Base-by-base conservation (phyloP, 2,888 invertebrate species). In the Allolobophora icterica region DNA sequence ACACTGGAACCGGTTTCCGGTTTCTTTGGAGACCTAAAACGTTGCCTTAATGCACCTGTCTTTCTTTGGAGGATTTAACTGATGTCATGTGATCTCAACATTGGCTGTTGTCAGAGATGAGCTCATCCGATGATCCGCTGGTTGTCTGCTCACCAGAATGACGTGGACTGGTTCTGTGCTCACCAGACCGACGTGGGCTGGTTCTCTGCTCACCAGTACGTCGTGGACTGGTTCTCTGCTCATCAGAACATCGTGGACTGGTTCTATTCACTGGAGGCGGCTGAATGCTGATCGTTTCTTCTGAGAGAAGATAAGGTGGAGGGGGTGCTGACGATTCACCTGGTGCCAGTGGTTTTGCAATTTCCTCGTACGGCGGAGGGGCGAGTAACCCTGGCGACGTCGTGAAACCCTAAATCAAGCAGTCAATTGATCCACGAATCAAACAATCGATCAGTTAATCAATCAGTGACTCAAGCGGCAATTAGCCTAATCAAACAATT, bases 301-400 rank as follows among this genome's bases (percentile, higher is more conserved):
- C 71, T n/a, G 71, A 30, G 8, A n/a, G 71, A 30, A 71, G 8
- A 71, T 71, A 71, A 71, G 71, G 71, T n/a, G 71, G 71, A 71
- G 71, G 71, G n/a, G 13, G 71, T n/a, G n/a, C n/a, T n/a, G 8
- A n/a, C 4, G n/a, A 8, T 71, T 71, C 71, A 71, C 1, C n/a
- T n/a, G 71, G n/a, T n/a, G 30, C 30, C 4, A 71, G 71, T 30
- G 71, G n/a, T 71, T 71, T 71, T n/a, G 71, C 71, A 71, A 71
- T n/a, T 71, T 71, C n/a, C n/a, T 71, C 71, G n/a, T 71, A 71
- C n/a, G 71, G 71, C 11, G 71, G 71, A n/a, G 71, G 71, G 71
- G 71, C 71, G 30, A 11, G 30, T n/a, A 8, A 13, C 11, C 71
- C n/a, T 0, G 71, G 30, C 17, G 71, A 71, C 30, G 71, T 71